These are phyloP conservation scores for Aphidius colemani DNA, from an alignment of 2,888 invertebrate species.

Conservation along the genomic window DNA sequence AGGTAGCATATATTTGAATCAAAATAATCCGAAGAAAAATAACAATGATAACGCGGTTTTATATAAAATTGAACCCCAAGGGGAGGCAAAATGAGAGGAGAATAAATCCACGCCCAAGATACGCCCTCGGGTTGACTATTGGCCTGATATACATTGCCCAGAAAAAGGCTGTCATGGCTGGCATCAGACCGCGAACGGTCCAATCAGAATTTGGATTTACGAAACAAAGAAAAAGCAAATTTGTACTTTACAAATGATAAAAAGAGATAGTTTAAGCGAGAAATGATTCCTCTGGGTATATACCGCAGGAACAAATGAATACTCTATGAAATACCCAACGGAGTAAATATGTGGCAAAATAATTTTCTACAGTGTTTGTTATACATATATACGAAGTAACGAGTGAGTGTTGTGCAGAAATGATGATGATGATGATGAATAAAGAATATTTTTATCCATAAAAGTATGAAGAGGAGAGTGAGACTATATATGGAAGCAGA, in stretches of 20 bases:
- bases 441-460: neutral
- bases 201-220: constrained; percentile 51
- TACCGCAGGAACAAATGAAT: constrained; percentile 30
- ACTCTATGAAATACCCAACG: constrained; percentile 24
- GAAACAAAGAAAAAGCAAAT: constrained; percentile 46
- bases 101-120: constrained; percentile 52
- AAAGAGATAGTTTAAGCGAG: constrained; percentile 22
- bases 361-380: too few species aligned
- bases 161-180: constrained; percentile 57
- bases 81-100: constrained; percentile 27
- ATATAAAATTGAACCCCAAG: constrained; percentile 22
- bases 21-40: constrained; percentile 42
- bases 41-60: constrained; percentile 32
- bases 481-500: constrained; percentile 33
- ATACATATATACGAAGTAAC: too few species aligned
- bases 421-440: too few species aligned
- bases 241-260: constrained; percentile 12
- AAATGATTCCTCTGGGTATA: constrained; percentile 1
- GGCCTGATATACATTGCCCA: constrained; percentile 55
- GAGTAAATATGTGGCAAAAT: neutral
- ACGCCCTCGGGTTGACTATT: constrained; percentile 58
- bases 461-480: constrained; percentile 20
- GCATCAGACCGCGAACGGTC: constrained; percentile 51
- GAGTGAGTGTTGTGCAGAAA: too few species aligned
- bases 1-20: constrained; percentile 24